A percentile compares a stretch with the other conserved stretches of the same genome.
Conservation (phyloP, 2,113 vertebrate species). For the Stigmatopora nigra region DNA sequence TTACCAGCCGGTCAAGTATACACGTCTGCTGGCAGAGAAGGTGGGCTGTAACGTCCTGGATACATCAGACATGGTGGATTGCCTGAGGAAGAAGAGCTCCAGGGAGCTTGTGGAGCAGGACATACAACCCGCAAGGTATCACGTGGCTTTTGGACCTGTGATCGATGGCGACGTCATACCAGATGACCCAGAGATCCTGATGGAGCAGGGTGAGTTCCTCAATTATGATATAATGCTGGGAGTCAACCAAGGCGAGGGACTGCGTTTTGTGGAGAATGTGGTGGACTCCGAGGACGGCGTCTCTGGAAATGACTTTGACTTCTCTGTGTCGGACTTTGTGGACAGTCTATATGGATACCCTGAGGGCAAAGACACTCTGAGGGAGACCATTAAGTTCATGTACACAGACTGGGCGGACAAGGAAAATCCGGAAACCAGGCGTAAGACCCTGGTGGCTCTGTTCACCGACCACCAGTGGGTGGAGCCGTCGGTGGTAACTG, state of each 20-base stretch:
- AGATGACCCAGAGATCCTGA: slow-evolving; percentile 94
- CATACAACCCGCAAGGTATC: slow-evolving; percentile 95
- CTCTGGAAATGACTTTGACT: slow-evolving; percentile 96
- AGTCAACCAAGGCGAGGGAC: slow-evolving; percentile 95
- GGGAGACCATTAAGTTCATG: slow-evolving; percentile 99
- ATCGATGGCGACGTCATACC: slow-evolving; percentile 98
- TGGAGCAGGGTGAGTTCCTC: slow-evolving; percentile 99
- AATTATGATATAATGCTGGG: slow-evolving; percentile 99
- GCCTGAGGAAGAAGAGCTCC: slow-evolving; percentile 91
- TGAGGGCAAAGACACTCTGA: slow-evolving; percentile 92
- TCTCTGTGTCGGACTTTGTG: slow-evolving; percentile 96
- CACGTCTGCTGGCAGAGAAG: slow-evolving; percentile 91
- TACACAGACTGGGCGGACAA: slow-evolving; percentile 98
- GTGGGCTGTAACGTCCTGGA: slow-evolving; percentile 97
- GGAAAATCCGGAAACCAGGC: slow-evolving; percentile 92
- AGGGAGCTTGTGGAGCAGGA: slow-evolving; percentile 97
- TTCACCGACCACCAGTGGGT: slow-evolving; percentile 99
- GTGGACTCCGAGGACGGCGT: slow-evolving; percentile 96
- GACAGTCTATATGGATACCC: slow-evolving; percentile 97
- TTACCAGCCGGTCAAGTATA: slow-evolving; percentile 98
- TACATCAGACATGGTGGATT: slow-evolving; percentile 97
- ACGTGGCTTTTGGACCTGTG: slow-evolving; percentile 95
- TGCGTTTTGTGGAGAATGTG: slow-evolving; percentile 96
- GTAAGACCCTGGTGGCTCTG: slow-evolving; percentile 94
- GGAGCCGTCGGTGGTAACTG: slow-evolving; percentile 92